Evolutionary conservation across 2,113 vertebrate genomes (phyloP).

Genomic region (Planiliza haematocheilus): DNA sequence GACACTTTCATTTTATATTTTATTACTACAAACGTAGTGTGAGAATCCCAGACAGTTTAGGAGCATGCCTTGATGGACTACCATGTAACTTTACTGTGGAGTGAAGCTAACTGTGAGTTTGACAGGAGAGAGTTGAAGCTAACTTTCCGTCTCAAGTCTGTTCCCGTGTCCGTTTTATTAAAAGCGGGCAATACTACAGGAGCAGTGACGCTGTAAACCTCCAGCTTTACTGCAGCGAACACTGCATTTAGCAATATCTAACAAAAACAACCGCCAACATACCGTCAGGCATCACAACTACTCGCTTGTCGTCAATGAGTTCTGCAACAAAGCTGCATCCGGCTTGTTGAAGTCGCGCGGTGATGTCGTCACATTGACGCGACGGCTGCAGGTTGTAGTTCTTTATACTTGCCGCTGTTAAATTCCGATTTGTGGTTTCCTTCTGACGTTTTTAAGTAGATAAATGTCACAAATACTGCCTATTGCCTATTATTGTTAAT

Average conservation of each 20-base stretch:
- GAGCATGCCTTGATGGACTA: not conserved
- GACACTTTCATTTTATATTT: not conserved
- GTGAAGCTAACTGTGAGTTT: not conserved
- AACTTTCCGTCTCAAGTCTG: conserved; percentile 7
- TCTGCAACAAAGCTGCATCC: conserved; percentile 16
- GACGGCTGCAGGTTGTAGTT: conserved; percentile 66
- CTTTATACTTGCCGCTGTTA: too few species aligned
- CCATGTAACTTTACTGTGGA: not conserved
- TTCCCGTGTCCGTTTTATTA: not conserved
- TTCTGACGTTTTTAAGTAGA: too few species aligned
- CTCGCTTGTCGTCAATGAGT: not conserved
- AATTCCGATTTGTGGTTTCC: too few species aligned
- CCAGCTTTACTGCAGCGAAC: not conserved
- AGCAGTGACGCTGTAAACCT: not conserved
- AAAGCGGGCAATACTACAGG: not conserved
- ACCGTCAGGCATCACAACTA: not conserved
- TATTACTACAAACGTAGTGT: too few species aligned
- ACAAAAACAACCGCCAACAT: not conserved
- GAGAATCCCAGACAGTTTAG: not conserved
- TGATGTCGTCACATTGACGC: conserved; percentile 40
- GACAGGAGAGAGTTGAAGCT: not conserved
- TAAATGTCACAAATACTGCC: too few species aligned
- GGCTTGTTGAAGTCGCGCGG: not conserved
- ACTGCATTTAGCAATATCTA: not conserved
- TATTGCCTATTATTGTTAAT: too few species aligned